These are phyloP conservation scores for Heterochromis multidens DNA, from an alignment of 2,113 vertebrate species.

Conservation along the genomic window DNA sequence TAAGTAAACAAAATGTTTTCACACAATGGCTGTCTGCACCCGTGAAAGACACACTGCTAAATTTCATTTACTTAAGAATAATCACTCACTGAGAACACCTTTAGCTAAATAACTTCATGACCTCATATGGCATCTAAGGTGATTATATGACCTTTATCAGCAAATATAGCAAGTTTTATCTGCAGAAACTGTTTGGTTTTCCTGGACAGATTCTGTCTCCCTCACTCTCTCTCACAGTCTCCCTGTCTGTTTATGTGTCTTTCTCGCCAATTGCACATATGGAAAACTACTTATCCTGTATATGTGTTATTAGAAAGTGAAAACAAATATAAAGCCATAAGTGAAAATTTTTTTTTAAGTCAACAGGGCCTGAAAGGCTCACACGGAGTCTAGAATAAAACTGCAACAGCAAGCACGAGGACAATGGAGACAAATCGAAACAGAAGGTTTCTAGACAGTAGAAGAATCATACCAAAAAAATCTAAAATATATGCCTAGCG, in stretches of 20 bases:
- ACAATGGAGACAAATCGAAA: not conserved
- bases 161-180: not conserved
- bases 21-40: not conserved
- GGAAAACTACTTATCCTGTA: not conserved
- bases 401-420: not conserved
- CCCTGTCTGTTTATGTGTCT: not conserved
- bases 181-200: not conserved
- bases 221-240: not conserved
- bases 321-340: not conserved
- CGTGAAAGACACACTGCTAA: not conserved
- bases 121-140: not conserved
- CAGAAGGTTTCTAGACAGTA: no score
- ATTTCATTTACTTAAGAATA: not conserved
- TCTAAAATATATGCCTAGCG: no score
- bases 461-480: no score
- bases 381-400: not conserved
- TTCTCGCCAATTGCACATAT: not conserved
- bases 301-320: not conserved
- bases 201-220: not conserved
- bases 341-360: not conserved
- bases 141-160: not conserved
- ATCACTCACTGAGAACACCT: not conserved
- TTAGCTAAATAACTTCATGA: not conserved
- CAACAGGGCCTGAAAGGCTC: not conserved
- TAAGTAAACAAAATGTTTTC: not conserved